These are phyloP conservation scores for Morone saxatilis DNA, from an alignment of 2,113 vertebrate genomes.

Conservation along the genomic window DNA sequence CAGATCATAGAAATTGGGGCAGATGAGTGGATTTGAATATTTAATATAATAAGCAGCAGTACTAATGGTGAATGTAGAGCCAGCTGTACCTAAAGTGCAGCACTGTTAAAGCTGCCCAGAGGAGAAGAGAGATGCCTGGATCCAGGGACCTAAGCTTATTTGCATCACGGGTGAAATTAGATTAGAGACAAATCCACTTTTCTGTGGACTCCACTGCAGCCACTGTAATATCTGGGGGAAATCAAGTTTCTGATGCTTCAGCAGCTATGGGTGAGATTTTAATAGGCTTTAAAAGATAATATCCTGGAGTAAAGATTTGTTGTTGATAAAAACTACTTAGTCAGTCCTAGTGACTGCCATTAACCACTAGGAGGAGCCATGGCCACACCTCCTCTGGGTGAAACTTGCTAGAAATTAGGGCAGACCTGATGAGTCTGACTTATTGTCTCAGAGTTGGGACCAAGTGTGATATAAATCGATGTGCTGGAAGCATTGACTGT, in stretches of 20 bases:
- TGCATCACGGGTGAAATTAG: conserved; percentile 78
- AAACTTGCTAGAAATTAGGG: conserved; percentile 33
- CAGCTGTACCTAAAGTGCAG: conserved; percentile 41
- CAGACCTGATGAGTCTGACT: conserved; percentile 26
- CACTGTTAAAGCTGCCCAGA: conserved; percentile 56
- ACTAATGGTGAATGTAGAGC: conserved; percentile 15
- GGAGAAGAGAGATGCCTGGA: conserved; percentile 54
- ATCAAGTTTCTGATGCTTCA: conserved; percentile 17
- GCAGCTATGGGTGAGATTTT: conserved; percentile 17
- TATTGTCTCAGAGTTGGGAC: conserved; percentile 7
- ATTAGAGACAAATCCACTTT: conserved; percentile 82
- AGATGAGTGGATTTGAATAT: conserved; percentile 47
- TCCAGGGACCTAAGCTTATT: conserved; percentile 75
- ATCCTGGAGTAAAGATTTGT: conserved; percentile 21
- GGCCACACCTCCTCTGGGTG: conserved; percentile 58
- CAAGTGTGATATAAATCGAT: neutral
- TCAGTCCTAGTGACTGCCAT: conserved; percentile 35
- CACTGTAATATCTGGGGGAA: conserved; percentile 4
- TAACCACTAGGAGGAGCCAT: conserved; percentile 78
- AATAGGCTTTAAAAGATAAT: conserved; percentile 44
- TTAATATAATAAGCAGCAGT: conserved; percentile 48
- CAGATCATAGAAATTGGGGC: conserved; percentile 65
- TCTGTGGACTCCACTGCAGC: conserved; percentile 51
- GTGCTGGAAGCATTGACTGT: neutral
- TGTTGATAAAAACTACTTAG: conserved; percentile 9